Base-by-base conservation (phyloP, 2,888 invertebrate species). In the Thereva unica region DNA sequence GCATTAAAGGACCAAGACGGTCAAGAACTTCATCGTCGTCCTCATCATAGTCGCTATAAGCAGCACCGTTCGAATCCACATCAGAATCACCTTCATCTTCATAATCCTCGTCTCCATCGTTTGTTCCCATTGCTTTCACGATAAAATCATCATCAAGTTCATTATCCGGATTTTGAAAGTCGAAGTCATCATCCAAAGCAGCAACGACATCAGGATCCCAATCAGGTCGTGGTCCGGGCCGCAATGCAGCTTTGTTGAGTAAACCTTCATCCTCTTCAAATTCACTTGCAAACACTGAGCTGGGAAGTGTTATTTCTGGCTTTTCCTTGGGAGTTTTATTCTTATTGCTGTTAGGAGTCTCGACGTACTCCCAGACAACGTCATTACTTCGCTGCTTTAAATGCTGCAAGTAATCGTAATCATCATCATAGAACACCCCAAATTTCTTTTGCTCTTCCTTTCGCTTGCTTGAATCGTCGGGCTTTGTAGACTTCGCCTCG, bases 361-460 rank as follows among this genome's bases (percentile, higher is more conserved):
- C 80, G 40, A 81, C 78, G 70, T 77, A 80, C 64, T 81, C 81
- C 81, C 81, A 81, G 8, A 78, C 78, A 1, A 77, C 74, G 44
- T 74, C 71, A 40, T 78, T 78, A 41, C 77, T 74, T 0, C 77
- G 74, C 68, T 78, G 73, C 66, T 77, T 79, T 66, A 98, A 84
- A 84, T 98, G 96, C 78, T 97, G 93, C 71, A 97, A 80, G 77
- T 98, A 98, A 78, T 98, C 89, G 79, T 95, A 97, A 73, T 96
- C 94, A 81, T 98, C 97, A 74, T 97, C 96, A 78, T 88, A 97
- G 77, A 89, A 93, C 69, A 98, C 89, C 1, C 97, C 97, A 84
- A 87, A 96, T 78, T 95, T 94, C 10, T 85, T 82, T 75, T 91
- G 90, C 73, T 92, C 89, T 71, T 90, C 88, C 71, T 82, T 84